Conservation (phyloP, 2,113 vertebrate genomes). For the Laticauda colubrina region DNA sequence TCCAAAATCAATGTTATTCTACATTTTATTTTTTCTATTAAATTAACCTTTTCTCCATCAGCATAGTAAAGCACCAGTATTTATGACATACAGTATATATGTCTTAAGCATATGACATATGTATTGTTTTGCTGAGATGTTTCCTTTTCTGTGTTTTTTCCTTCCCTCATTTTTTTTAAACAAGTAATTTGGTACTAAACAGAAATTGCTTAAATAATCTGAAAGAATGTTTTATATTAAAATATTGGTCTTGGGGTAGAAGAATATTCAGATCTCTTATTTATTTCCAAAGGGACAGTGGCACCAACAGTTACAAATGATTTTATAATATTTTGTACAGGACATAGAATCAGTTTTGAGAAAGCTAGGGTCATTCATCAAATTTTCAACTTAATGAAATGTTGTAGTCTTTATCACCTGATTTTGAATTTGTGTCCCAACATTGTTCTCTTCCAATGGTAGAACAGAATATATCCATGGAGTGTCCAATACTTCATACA, state of each 20-base stretch:
- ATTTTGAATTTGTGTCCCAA: neutral
- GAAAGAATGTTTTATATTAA: conserved; percentile 20
- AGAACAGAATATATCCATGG: neutral
- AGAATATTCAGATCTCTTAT: neutral
- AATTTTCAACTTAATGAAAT: neutral
- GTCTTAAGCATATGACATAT: neutral
- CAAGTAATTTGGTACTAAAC: conserved; percentile 15
- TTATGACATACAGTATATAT: conserved; percentile 23
- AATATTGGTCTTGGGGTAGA: conserved; percentile 8
- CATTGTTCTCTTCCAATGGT: neutral
- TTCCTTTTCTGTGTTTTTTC: neutral
- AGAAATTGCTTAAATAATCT: conserved; percentile 26
- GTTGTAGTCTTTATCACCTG: neutral
- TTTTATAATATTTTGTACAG: neutral
- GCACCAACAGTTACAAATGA: neutral
- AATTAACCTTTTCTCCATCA: conserved; percentile 78
- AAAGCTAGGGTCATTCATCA: neutral
- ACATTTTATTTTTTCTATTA: conserved; percentile 85
- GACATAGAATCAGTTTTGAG: neutral
- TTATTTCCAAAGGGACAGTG: neutral
- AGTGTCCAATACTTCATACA: neutral
- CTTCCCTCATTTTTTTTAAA: neutral
- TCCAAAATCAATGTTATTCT: conserved; percentile 80
- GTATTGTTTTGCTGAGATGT: conserved; percentile 23
- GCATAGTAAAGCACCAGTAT: conserved; percentile 66